phyloP scores from a whole-genome alignment of 2,113 vertebrate species.

The Oenanthe melanoleuca region DNA sequence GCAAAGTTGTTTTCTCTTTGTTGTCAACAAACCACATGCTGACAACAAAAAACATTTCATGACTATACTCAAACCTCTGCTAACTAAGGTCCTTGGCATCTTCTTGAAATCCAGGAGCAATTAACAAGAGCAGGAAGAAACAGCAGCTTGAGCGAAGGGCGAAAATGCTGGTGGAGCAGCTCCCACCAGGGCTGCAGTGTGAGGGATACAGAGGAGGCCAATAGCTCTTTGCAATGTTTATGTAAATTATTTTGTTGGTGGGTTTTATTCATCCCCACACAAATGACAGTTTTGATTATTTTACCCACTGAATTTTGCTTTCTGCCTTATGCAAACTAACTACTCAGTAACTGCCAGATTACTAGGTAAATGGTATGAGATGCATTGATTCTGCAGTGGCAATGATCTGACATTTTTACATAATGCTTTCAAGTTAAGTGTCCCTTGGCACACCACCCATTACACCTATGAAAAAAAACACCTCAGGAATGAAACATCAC shows the following conservation, averaged over 20 bases:
- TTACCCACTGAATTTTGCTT: not conserved
- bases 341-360: not conserved
- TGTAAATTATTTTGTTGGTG: not conserved
- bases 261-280: not conserved
- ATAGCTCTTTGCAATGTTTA: not conserved
- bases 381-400: not conserved
- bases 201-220: not conserved
- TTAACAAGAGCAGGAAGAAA: not conserved
- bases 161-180: not conserved
- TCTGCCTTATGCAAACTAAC: not conserved
- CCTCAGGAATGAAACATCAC: not conserved
- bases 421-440: not conserved
- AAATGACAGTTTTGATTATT: not conserved
- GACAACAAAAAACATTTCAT: not conserved
- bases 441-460: not conserved
- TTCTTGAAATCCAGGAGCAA: not conserved
- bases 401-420: not conserved
- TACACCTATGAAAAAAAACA: not conserved
- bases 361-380: not conserved
- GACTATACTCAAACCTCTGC: not conserved
- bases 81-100: not conserved
- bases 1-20: conserved; percentile 1
- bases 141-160: not conserved
- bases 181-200: not conserved
- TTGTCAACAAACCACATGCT: conserved; percentile 47